Evolutionary conservation across 2,113 vertebrate species (phyloP).

Genomic region (Takifugu flavidus): DNA sequence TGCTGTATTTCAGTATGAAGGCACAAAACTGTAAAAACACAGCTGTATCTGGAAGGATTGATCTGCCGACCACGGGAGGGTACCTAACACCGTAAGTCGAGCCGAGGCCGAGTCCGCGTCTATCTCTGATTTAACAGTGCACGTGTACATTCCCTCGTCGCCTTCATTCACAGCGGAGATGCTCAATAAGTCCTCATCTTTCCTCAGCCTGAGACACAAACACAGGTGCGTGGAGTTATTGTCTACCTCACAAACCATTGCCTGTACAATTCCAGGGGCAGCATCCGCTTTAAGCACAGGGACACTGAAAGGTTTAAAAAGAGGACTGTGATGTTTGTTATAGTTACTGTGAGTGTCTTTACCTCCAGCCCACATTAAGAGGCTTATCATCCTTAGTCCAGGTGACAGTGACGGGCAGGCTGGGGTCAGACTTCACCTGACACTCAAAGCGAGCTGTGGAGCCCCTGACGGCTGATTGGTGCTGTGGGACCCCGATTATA

Average conservation of each 20-base stretch:
- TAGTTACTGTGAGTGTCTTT: constrained; percentile 8
- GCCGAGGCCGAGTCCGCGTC: constrained; percentile 88
- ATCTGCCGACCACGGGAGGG: neutral
- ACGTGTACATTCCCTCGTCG: constrained; percentile 90
- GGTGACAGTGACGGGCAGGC: constrained; percentile 75
- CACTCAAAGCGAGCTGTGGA: constrained; percentile 81
- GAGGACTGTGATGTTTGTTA: too few relatives aligned
- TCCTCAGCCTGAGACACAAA: constrained; percentile 78
- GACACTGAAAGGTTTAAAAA: too few relatives aligned
- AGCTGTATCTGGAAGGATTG: neutral
- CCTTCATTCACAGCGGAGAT: constrained; percentile 82
- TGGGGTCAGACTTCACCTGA: constrained; percentile 82
- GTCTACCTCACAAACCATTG: too few relatives aligned
- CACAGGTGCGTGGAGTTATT: neutral
- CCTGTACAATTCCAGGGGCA: too few relatives aligned
- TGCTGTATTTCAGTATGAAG: constrained; percentile 20
- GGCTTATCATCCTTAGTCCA: constrained; percentile 88
- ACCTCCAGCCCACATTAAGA: constrained; percentile 82
- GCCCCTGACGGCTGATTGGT: constrained; percentile 78
- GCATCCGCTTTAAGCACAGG: too few relatives aligned
- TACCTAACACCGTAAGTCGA: constrained; percentile 90
- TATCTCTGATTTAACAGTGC: constrained; percentile 85
- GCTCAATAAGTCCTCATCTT: constrained; percentile 83
- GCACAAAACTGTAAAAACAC: neutral
- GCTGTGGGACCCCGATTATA: constrained; percentile 83